Percentiles rank a stretch among this genome's conserved stretches.
phyloP scores from a whole-genome alignment of 2,797 vertebrate genomes.

The Lepilemur septentrionalis region DNA sequence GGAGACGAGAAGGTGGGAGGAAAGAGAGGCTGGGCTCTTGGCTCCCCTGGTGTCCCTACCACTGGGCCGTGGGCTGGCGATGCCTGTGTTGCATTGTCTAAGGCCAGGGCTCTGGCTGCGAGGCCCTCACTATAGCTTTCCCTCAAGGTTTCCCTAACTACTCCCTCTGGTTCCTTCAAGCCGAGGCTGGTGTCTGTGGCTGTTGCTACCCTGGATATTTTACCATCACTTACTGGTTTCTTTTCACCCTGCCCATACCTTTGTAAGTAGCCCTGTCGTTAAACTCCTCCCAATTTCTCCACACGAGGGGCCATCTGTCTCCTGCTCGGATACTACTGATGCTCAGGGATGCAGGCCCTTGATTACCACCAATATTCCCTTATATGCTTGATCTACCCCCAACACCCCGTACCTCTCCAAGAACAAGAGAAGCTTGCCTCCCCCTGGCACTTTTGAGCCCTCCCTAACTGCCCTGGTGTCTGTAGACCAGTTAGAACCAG shows the following conservation, averaged over 20 bases:
- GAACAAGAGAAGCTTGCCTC: neutral
- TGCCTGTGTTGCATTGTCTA: neutral
- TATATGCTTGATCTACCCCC: neutral
- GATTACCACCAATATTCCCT: no score
- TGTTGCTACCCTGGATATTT: neutral
- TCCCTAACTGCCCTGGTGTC: neutral
- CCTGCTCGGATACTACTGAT: neutral
- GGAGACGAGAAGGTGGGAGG: neutral
- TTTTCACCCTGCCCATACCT: neutral
- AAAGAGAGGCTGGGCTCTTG: no score
- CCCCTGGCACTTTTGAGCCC: neutral
- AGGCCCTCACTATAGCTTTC: rapidly evolving
- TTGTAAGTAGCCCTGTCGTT: neutral
- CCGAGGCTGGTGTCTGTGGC: neutral
- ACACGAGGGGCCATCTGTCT: no score
- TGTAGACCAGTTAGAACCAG: neutral
- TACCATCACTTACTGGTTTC: neutral
- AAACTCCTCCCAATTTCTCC: neutral
- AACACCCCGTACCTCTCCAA: neutral
- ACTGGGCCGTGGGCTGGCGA: neutral
- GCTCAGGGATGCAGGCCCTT: neutral
- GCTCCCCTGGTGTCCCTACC: neutral
- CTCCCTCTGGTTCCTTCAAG: neutral
- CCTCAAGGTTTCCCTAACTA: neutral
- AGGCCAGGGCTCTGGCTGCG: neutral